phyloP scores from a whole-genome alignment of 1,140 invertebrate species.

The Sarcophaga bullata region DNA sequence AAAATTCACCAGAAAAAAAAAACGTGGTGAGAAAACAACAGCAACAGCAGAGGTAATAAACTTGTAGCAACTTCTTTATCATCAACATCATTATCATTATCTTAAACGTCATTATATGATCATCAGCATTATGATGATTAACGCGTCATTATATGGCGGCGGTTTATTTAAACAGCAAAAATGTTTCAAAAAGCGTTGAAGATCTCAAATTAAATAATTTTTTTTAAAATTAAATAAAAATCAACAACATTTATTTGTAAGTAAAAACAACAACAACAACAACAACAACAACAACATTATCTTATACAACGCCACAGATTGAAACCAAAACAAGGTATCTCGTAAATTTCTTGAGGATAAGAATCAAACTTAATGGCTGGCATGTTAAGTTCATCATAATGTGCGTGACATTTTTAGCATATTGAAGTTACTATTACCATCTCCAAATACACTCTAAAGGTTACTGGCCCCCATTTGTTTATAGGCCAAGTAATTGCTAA shows the following conservation, averaged over 20 bases:
- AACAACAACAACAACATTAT: not conserved
- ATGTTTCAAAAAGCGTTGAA: not conserved
- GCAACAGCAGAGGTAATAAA: not conserved
- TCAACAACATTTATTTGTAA: not conserved
- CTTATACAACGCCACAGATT: no score
- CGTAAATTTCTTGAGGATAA: not conserved
- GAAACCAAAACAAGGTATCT: no score
- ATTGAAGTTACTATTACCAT: no score
- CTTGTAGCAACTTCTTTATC: not conserved
- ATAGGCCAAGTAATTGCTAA: no score
- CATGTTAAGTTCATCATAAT: not conserved
- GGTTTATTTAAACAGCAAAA: not conserved
- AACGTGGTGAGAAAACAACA: no score
- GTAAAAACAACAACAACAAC: not conserved
- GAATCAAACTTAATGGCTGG: not conserved
- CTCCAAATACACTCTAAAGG: no score
- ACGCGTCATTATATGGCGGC: not conserved
- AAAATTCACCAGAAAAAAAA: not conserved
- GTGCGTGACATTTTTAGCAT: not conserved
- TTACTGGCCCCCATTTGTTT: no score
- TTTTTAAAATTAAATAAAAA: not conserved
- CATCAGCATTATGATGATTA: not conserved
- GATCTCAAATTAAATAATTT: constrained; percentile 6
- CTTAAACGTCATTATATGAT: not conserved
- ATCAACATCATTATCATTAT: not conserved